Evolutionary conservation across 2,888 invertebrate genomes (phyloP).

Genomic region (Elysia crispata): DNA sequence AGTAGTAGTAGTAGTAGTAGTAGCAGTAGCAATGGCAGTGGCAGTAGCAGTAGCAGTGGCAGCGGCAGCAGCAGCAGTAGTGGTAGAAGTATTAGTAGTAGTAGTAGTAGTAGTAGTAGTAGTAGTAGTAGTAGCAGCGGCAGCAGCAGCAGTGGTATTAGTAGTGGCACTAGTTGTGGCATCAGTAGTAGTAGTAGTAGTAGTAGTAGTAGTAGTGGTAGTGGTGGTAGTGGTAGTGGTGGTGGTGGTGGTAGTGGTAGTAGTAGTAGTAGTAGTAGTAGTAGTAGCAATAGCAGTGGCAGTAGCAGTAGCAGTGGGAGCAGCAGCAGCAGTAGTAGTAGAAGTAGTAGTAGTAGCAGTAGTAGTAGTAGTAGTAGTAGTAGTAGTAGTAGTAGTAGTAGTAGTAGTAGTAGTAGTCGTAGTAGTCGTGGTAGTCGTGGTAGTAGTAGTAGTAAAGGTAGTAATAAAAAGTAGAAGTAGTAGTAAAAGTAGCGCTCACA

Average conservation of each 20-base stretch:
- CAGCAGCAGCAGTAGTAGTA: too few relatives aligned
- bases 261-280: slow-evolving; percentile 32
- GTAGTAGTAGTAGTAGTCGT: too few relatives aligned
- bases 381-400: neutral
- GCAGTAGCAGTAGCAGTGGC: slow-evolving; percentile 34
- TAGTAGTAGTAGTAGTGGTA: slow-evolving; percentile 29
- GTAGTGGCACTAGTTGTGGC: too few relatives aligned
- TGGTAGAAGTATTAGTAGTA: too few relatives aligned
- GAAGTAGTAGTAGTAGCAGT: slow-evolving; percentile 1
- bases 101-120: slow-evolving; percentile 30
- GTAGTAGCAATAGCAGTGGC: neutral
- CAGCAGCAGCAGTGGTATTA: slow-evolving; percentile 31
- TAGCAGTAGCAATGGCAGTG: slow-evolving; percentile 22
- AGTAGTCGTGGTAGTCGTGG: too few relatives aligned
- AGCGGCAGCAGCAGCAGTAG: too few relatives aligned
- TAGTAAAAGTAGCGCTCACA: too few relatives aligned
- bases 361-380: slow-evolving; percentile 9
- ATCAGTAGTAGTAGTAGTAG: too few relatives aligned
- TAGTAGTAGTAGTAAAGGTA: neutral
- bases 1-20: slow-evolving; percentile 41
- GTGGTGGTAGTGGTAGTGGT: slow-evolving; percentile 35
- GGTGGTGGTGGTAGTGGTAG: slow-evolving; percentile 30
- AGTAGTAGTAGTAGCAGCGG: slow-evolving; percentile 30
- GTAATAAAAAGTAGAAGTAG: neutral
- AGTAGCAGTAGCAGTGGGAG: too few relatives aligned